Conservation (phyloP, 2,797 vertebrate species). For the Poecilia gillii region DNA sequence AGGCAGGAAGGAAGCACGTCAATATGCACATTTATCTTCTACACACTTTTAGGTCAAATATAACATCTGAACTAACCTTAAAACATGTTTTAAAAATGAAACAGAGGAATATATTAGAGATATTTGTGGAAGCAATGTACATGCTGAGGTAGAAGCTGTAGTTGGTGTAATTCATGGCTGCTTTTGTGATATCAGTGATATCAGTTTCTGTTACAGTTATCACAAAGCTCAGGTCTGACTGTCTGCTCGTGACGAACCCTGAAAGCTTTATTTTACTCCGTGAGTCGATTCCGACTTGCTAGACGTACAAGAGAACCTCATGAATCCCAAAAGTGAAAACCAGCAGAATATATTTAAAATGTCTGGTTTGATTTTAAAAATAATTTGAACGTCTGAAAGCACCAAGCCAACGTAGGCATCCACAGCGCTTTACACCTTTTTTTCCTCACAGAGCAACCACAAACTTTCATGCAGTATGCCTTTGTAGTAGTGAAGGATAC, state of each 20-base stretch:
- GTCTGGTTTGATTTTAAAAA: neutral
- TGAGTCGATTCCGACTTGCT: neutral
- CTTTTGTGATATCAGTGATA: neutral
- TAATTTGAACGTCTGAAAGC: neutral
- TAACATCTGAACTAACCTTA: neutral
- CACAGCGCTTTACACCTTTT: neutral
- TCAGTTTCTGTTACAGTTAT: neutral
- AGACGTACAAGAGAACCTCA: neutral
- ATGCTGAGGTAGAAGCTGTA: neutral
- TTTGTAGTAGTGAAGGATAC: neutral
- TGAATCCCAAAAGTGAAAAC: neutral
- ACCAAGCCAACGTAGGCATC: neutral
- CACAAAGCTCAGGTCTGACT: neutral
- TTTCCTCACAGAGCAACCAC: neutral
- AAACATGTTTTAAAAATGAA: neutral
- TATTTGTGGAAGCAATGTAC: neutral
- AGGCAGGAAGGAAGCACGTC: conserved; percentile 2
- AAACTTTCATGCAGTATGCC: neutral
- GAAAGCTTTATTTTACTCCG: neutral
- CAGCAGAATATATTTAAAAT: neutral
- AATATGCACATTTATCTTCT: neutral
- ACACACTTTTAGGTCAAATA: neutral
- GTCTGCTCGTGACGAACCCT: neutral
- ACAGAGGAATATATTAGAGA: neutral
- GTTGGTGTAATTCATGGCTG: neutral